A percentile compares a stretch with the other conserved stretches of the same genome.
These are phyloP conservation scores for Pithys albifrons DNA, from an alignment of 2,113 vertebrate species.

Conservation along the genomic window DNA sequence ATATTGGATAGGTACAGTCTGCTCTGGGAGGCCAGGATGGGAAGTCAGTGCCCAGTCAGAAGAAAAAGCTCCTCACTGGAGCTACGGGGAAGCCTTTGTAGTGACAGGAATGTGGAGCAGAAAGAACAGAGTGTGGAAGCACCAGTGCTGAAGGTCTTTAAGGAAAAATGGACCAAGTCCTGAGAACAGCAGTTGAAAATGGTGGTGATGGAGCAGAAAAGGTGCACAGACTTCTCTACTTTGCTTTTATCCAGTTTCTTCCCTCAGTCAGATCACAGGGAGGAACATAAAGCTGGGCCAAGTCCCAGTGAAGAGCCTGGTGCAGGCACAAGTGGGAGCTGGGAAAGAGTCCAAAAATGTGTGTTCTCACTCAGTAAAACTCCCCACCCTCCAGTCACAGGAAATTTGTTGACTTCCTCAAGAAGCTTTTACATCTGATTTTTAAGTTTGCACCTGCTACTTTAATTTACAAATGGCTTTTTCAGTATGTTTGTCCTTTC, in stretches of 20 bases:
- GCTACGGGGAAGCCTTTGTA: background rate
- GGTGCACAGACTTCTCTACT: background rate
- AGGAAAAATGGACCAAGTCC: background rate
- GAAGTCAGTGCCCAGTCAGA: background rate
- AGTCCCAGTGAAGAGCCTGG: background rate
- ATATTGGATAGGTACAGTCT: accelerated
- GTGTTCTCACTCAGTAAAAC: background rate
- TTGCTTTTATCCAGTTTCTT: background rate
- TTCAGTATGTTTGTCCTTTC: background rate
- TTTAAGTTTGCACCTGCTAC: background rate
- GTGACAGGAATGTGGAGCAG: background rate
- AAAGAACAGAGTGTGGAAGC: background rate
- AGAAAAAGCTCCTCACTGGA: background rate
- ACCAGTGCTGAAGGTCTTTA: background rate
- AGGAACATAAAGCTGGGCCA: background rate
- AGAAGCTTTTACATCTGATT: background rate
- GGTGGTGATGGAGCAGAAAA: background rate
- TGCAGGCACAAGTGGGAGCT: background rate
- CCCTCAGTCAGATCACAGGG: background rate
- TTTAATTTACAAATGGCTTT: background rate
- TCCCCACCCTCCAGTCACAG: background rate
- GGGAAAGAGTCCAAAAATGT: background rate
- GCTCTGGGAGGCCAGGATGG: background rate
- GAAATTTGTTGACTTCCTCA: background rate
- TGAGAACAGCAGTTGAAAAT: background rate